Base-by-base conservation (phyloP, 2,888 invertebrate genomes). In the Lycaena phlaeas region DNA sequence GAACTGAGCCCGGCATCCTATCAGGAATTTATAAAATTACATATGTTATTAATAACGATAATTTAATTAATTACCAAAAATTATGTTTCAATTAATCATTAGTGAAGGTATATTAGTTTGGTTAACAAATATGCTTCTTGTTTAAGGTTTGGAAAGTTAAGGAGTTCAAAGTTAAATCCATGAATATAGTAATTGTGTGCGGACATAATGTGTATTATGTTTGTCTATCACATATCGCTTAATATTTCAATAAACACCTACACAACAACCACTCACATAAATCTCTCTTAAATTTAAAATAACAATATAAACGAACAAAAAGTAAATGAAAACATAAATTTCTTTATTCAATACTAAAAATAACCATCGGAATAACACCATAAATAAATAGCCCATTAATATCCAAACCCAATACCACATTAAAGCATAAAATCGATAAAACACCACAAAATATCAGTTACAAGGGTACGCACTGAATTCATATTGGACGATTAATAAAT, bases 401-500 rank as follows among this genome's bases (percentile, higher is more conserved):
- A 34, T 18, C 34, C 34, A 22, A 34, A 22, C 34, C 34, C 34
- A 34, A 34, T 31, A 31, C 31, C 11, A 5, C 22, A 22, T 22
- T 31, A 31, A 31, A 12, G 10, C 31, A 31, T 17, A 10, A 10
- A 12, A 18, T 34, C 34, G 18, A 34, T 34, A 34, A 34, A 34
- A 34, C 22, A 22, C 22, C 5, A 22, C 34, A 34, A 34, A 22
- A 34, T 34, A 34, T 34, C 34, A 34, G 34, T 34, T 34, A 34
- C 34, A 63, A 66, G 63, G 59, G 66, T 69, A 67, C 79, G 68
- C 60, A 59, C 71, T 61, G 82, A 77, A 82, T 84, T 74, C 81
- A 76, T 76, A 82, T 78, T 74, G 75, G 72, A 63, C 76, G 77
- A 81, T 82, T 81, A 79, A 77, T 81, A 77, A 77, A 77, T 82